Evolutionary conservation across 2,797 vertebrate species (phyloP).

Genomic region (Tokudaia tokunoshimensis): DNA sequence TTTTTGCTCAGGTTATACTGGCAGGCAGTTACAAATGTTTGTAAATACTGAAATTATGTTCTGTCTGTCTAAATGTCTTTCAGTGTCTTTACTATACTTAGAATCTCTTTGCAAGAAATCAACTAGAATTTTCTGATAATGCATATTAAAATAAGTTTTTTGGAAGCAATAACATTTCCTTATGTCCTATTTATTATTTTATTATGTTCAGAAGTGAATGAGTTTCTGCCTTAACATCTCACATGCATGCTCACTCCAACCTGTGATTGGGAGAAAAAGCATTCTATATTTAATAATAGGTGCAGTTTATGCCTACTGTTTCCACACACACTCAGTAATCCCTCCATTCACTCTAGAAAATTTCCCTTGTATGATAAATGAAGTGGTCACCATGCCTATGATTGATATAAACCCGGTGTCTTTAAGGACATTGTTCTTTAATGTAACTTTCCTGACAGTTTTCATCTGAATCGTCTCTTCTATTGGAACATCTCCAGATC

Average conservation of each 20-base stretch:
- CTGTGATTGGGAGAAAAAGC: neutral
- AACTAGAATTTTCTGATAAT: neutral
- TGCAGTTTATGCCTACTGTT: neutral
- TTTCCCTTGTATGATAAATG: neutral
- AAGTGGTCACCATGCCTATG: neutral
- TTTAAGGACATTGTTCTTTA: slow-evolving; percentile 43
- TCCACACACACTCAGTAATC: neutral
- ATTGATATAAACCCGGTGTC: slow-evolving; percentile 39
- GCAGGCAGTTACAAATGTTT: neutral
- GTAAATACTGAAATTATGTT: neutral
- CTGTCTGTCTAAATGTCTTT: neutral
- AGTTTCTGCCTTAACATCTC: neutral
- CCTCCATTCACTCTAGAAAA: neutral
- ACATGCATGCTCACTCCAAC: neutral
- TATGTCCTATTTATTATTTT: neutral
- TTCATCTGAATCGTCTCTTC: neutral
- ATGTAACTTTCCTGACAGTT: slow-evolving; percentile 12
- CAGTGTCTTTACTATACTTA: neutral
- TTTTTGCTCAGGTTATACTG: neutral
- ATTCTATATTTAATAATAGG: neutral
- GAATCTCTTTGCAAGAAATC: slow-evolving; percentile 13
- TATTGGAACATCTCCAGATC: neutral
- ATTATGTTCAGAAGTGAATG: neutral
- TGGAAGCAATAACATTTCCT: neutral
- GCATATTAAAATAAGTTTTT: slow-evolving; percentile 2